phyloP scores from a whole-genome alignment of 2,888 invertebrate genomes.

The Acanthoscelides obtectus region DNA sequence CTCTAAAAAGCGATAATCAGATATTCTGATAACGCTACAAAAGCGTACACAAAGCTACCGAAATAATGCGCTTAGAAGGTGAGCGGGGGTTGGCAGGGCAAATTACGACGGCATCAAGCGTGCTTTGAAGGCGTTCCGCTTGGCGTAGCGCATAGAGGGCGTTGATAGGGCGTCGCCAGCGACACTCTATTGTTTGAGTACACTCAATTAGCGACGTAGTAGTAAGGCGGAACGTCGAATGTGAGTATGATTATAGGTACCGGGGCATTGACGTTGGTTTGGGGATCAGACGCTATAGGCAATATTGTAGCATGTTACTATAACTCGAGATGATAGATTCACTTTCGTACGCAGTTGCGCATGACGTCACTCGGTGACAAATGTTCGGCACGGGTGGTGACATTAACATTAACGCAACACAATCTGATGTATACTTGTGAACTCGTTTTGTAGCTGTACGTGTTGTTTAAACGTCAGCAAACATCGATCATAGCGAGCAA shows the following conservation, averaged over 20 bases:
- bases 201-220: constrained; percentile 42
- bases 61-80: constrained; percentile 48
- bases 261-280: not conserved
- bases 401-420: too few relatives aligned
- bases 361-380: too few relatives aligned
- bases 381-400: too few relatives aligned
- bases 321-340: too few relatives aligned
- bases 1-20: constrained; percentile 42
- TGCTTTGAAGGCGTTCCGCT: constrained; percentile 47
- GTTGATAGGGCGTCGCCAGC: constrained; percentile 35
- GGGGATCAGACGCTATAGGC: too few relatives aligned
- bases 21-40: constrained; percentile 37
- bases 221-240: not conserved
- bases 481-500: too few relatives aligned
- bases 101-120: constrained; percentile 10
- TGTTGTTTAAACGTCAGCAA: too few relatives aligned
- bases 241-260: not conserved
- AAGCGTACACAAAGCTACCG: constrained; percentile 42
- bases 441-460: too few relatives aligned
- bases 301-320: too few relatives aligned
- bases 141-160: constrained; percentile 36
- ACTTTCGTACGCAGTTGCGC: too few relatives aligned
- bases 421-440: too few relatives aligned
- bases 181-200: constrained; percentile 44
- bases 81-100: constrained; percentile 37